Evolutionary conservation across 1,140 invertebrate species (phyloP), one percentile per base, ranked within the genome.

Genomic region (Pollicipes pollicipes): DNA sequence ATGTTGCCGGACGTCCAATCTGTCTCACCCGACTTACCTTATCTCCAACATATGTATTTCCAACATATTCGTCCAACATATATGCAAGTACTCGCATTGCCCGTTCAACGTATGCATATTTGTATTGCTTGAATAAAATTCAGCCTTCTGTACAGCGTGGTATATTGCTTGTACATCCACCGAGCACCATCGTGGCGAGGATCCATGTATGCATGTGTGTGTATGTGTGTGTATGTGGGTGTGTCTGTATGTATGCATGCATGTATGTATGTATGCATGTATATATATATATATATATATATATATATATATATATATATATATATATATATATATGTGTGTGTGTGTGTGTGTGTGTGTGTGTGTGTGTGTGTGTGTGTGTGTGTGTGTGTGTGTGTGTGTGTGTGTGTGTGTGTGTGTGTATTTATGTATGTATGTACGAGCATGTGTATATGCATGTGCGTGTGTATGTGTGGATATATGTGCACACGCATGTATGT

Each of bases 231-330:
- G n/a, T n/a, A n/a, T n/a, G n/a, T n/a, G n/a, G n/a, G n/a, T n/a
- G n/a, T n/a, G n/a, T n/a, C 16, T 69, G 67, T 69, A 30, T 69
- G 67, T 69, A 30, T 69, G 67, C 30, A 30, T 31, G 67, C 30
- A 30, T 69, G 67, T 69, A 69, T 69, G 67, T 69, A 30, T 69
- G 31, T 69, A 30, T 69, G 67, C 30, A 17, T 28, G 30, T 30
- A 30, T 69, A 26, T 69, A 30, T 32, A 30, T 2, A 72, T 35
- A 16, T 31, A 67, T 58, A 69, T 68, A 35, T 32, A 73, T 37
- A n/a, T 27, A 16, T 28, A 73, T 27, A 28, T 29, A 70, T 24
- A 29, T n/a, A 72, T 68, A 73, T 8, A 31, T 66, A n/a, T 24
- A 27, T 45, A 67, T 30, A 37, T 24, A 26, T 28, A 68, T 21